Conservation (phyloP, 1,140 invertebrate genomes). For the Cydia strobilella region DNA sequence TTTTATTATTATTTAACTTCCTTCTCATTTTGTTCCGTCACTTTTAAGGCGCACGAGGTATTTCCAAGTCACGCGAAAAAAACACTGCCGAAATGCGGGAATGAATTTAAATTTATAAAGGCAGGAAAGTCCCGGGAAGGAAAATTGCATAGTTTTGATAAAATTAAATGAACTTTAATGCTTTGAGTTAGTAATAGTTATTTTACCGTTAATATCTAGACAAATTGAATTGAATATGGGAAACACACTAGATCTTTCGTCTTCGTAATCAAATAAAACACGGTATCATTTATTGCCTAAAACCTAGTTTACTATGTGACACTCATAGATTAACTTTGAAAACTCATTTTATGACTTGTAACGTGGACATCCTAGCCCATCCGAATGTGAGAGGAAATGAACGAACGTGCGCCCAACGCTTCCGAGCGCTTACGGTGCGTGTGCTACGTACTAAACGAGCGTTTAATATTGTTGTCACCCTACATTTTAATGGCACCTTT, state of each 20-base stretch:
- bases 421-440: constrained; percentile 37
- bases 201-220: too few species aligned
- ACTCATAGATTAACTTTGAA: background rate
- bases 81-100: background rate
- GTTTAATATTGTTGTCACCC: constrained; percentile 38
- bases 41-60: background rate
- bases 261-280: too few species aligned
- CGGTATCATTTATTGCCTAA: background rate
- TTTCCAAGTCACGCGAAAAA: background rate
- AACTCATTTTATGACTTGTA: background rate
- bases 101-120: background rate
- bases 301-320: background rate
- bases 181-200: too few species aligned
- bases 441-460: constrained; percentile 34
- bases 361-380: constrained; percentile 35
- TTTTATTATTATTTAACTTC: background rate
- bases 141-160: background rate
- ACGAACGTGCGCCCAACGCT: constrained; percentile 45
- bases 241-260: too few species aligned
- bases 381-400: constrained; percentile 45
- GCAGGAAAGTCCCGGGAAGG: background rate
- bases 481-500: constrained; percentile 14
- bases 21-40: background rate
- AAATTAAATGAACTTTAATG: background rate
- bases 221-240: too few species aligned